phyloP scores from a whole-genome alignment of 2,113 vertebrate species.

The Eptesicus fuscus region DNA sequence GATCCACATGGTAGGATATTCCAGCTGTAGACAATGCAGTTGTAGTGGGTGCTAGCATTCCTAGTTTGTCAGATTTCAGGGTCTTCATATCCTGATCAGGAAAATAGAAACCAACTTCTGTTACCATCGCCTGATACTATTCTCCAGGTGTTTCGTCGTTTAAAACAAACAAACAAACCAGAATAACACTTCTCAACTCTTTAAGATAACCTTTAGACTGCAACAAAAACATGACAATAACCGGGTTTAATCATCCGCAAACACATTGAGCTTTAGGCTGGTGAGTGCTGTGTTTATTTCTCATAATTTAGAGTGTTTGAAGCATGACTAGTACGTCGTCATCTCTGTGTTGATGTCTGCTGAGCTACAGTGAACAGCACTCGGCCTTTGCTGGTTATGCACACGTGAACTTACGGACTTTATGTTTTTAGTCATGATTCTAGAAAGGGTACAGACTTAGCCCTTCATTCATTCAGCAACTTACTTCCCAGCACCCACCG shows the following conservation, averaged over 20 bases:
- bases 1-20: neutral
- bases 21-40: neutral
- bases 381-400: neutral
- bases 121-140: neutral
- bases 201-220: neutral
- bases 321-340: neutral
- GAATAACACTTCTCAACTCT: neutral
- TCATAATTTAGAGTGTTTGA: neutral
- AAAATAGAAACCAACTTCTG: constrained; percentile 7
- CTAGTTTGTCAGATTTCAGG: neutral
- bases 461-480: neutral
- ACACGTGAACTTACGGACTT: neutral
- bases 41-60: neutral
- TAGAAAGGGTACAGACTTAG: neutral
- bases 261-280: neutral
- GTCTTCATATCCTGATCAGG: neutral
- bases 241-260: neutral
- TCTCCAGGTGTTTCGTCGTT: neutral
- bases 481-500: neutral
- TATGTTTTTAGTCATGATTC: neutral
- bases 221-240: neutral
- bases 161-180: neutral
- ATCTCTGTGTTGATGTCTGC: neutral
- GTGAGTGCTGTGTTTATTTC: neutral
- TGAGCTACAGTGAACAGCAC: neutral